These are phyloP conservation scores for Oceanites oceanicus DNA, from an alignment of 2,113 vertebrate species.

Conservation along the genomic window DNA sequence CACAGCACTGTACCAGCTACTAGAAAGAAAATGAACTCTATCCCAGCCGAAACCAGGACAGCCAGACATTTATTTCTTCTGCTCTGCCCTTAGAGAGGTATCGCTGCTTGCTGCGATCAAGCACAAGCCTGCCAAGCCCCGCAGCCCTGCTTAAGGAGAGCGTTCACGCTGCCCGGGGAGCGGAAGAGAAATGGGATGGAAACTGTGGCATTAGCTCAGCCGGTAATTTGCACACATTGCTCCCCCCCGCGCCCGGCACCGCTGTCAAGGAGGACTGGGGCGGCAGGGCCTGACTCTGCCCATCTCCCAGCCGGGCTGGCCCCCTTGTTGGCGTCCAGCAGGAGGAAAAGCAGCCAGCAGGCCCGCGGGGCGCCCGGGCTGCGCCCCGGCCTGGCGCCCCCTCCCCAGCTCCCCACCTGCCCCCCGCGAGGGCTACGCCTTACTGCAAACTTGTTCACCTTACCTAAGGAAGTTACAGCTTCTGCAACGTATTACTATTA, in stretches of 20 bases:
- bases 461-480: not conserved
- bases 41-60: no score
- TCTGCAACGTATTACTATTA: not conserved
- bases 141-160: not conserved
- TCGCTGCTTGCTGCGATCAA: fast-evolving
- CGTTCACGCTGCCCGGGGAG: fast-evolving
- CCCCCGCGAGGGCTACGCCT: not conserved
- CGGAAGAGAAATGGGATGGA: fast-evolving
- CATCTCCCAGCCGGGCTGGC: not conserved
- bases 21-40: no score
- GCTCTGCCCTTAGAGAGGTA: not conserved
- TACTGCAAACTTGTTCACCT: not conserved
- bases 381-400: fast-evolving
- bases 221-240: fast-evolving
- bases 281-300: not conserved
- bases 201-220: not conserved
- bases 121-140: not conserved
- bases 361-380: fast-evolving
- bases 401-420: not conserved
- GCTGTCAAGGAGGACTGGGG: not conserved
- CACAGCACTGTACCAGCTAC: no score
- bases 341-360: not conserved
- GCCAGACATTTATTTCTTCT: not conserved
- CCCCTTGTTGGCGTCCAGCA: fast-evolving
- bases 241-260: fast-evolving